phyloP scores from a whole-genome alignment of 2,113 vertebrate genomes.

The Varanus komodoensis region DNA sequence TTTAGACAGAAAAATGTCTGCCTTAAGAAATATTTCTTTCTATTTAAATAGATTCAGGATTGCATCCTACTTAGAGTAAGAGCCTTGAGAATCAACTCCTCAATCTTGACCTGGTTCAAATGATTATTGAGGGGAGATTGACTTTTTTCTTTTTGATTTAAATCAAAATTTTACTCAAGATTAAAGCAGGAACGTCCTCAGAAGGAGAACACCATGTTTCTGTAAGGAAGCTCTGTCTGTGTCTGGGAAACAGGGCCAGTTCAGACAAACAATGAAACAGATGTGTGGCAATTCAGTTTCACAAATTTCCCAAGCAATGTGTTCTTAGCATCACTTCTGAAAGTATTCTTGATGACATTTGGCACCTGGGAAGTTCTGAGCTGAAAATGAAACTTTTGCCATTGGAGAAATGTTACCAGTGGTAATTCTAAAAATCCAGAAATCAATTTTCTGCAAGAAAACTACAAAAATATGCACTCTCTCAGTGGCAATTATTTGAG shows the following conservation, averaged over 20 bases:
- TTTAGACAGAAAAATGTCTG: no score
- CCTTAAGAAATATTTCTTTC: no score
- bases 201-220: not conserved
- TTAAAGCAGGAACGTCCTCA: not conserved
- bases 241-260: not conserved
- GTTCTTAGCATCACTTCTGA: not conserved
- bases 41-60: no score
- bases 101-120: no score
- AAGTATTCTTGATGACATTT: not conserved
- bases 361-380: not conserved
- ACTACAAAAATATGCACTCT: not conserved
- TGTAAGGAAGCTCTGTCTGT: not conserved
- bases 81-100: no score
- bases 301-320: not conserved
- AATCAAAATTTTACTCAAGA: not conserved
- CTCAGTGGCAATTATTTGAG: not conserved
- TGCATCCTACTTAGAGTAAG: no score
- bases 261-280: not conserved
- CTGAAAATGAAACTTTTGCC: not conserved
- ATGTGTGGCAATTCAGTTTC: not conserved
- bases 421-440: not conserved
- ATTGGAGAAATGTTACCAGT: not conserved
- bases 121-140: no score
- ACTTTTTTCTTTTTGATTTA: no score
- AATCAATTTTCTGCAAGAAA: not conserved